Evolutionary conservation across 2,888 invertebrate species (phyloP).

Genomic region (Stenotaenia linearis): DNA sequence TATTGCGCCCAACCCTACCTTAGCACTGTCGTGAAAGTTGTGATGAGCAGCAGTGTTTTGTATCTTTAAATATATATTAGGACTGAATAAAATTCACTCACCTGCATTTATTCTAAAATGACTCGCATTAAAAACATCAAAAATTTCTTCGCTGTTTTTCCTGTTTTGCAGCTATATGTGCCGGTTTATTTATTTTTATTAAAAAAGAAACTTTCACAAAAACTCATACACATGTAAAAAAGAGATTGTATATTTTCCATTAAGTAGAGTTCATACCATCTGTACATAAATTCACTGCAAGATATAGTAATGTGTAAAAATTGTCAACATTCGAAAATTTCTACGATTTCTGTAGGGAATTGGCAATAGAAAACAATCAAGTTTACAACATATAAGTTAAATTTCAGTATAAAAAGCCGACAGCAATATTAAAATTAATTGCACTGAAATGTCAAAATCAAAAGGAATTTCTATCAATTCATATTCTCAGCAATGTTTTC

Average conservation of each 20-base stretch:
- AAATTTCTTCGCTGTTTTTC: too few species aligned
- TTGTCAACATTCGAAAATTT: background rate
- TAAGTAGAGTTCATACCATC: background rate
- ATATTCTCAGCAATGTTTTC: background rate
- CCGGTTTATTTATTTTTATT: background rate
- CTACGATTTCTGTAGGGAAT: background rate
- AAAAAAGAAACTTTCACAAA: background rate
- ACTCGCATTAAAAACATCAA: too few species aligned
- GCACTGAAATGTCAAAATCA: background rate
- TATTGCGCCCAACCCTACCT: too few species aligned
- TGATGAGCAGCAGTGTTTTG: too few species aligned
- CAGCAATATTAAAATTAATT: background rate
- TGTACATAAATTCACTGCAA: background rate
- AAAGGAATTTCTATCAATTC: background rate
- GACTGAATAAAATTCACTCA: too few species aligned
- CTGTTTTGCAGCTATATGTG: too few species aligned
- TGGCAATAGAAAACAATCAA: background rate
- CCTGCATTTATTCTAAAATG: too few species aligned
- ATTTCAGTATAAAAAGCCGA: background rate
- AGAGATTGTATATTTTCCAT: background rate
- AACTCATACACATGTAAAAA: background rate
- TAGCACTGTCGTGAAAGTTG: too few species aligned
- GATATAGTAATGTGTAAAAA: background rate
- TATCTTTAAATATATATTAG: too few species aligned
- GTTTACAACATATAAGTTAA: background rate